phyloP scores from a whole-genome alignment of 2,888 invertebrate genomes.

The Cataglyphis rosenhaueri region DNA sequence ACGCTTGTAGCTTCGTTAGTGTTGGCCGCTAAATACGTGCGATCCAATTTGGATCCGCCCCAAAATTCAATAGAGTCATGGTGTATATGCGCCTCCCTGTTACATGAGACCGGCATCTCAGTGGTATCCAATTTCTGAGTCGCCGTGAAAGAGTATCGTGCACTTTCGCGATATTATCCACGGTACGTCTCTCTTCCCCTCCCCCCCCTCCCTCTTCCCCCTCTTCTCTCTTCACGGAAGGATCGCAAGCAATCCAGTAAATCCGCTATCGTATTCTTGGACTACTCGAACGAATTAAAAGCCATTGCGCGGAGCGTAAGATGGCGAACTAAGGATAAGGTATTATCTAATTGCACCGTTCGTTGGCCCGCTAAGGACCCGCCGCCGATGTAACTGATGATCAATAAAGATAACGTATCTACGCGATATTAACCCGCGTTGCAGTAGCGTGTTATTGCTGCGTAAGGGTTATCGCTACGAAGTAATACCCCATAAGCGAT shows the following conservation, averaged over 20 bases:
- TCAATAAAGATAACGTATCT: slow-evolving; percentile 53
- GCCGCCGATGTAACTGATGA: slow-evolving; percentile 44
- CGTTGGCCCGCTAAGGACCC: slow-evolving; percentile 35
- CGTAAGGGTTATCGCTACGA: slow-evolving; percentile 31
- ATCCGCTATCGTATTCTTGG: slow-evolving; percentile 43
- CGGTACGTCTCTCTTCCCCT: background rate
- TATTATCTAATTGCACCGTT: slow-evolving; percentile 46
- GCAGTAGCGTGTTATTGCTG: slow-evolving; percentile 15
- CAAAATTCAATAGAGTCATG: slow-evolving; percentile 71
- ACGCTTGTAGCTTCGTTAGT: slow-evolving; percentile 44
- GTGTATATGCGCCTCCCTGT: slow-evolving; percentile 26
- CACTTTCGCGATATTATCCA: slow-evolving; percentile 46
- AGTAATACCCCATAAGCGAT: slow-evolving; percentile 3
- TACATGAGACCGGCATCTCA: slow-evolving; percentile 52
- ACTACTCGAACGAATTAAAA: slow-evolving; percentile 42
- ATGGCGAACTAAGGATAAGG: slow-evolving; percentile 25
- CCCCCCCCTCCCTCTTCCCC: background rate
- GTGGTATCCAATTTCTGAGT: slow-evolving; percentile 60
- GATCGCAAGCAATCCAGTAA: slow-evolving; percentile 26
- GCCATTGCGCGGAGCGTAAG: slow-evolving; percentile 11
- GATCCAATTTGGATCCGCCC: slow-evolving; percentile 76
- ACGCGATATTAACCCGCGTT: slow-evolving; percentile 35
- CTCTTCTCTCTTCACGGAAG: background rate
- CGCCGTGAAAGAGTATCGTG: slow-evolving; percentile 30
- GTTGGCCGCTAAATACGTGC: slow-evolving; percentile 71